Percentiles rank a stretch among this genome's conserved stretches.
These are phyloP conservation scores for Babylonia areolata DNA, from an alignment of 1,140 invertebrate genomes.

Conservation along the genomic window DNA sequence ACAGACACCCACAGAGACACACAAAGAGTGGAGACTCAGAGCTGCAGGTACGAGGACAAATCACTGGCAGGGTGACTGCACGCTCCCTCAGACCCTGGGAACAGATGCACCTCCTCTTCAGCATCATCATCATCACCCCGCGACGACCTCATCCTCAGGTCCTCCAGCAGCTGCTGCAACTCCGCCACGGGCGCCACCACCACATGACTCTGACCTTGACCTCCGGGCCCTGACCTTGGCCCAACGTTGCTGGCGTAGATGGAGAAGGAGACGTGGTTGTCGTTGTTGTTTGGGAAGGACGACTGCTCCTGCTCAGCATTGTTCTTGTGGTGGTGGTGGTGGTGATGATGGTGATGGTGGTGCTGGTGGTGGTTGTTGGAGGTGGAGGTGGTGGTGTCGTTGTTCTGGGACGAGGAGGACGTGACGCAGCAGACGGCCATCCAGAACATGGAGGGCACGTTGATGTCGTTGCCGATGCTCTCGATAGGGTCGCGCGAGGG, in stretches of 20 bases:
- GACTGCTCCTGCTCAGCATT: too few relatives aligned
- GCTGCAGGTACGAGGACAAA: not conserved
- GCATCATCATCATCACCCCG: conserved; percentile 39
- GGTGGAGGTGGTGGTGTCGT: not conserved
- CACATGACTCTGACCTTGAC: conserved; percentile 41
- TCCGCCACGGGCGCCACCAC: conserved; percentile 56
- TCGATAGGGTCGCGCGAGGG: conserved; percentile 49
- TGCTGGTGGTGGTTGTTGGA: not conserved
- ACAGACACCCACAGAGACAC: too few relatives aligned
- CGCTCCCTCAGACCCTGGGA: conserved; percentile 56
- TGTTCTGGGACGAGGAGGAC: too few relatives aligned
- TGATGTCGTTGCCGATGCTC: conserved; percentile 59
- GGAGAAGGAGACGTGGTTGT: conserved; percentile 52
- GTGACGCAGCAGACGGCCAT: conserved; percentile 62
- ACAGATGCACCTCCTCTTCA: conserved; percentile 38
- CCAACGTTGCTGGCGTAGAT: conserved; percentile 49
- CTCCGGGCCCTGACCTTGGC: not conserved
- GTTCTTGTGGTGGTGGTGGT: not conserved
- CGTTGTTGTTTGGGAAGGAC: not conserved
- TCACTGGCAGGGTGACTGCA: conserved; percentile 44
- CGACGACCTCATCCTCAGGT: conserved; percentile 50
- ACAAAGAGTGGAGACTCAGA: not conserved
- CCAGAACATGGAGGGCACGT: conserved; percentile 64
- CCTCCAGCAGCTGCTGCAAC: conserved; percentile 61
- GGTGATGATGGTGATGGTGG: not conserved